Conservation (phyloP, 1,140 invertebrate genomes). For the Dysdera silvatica region DNA sequence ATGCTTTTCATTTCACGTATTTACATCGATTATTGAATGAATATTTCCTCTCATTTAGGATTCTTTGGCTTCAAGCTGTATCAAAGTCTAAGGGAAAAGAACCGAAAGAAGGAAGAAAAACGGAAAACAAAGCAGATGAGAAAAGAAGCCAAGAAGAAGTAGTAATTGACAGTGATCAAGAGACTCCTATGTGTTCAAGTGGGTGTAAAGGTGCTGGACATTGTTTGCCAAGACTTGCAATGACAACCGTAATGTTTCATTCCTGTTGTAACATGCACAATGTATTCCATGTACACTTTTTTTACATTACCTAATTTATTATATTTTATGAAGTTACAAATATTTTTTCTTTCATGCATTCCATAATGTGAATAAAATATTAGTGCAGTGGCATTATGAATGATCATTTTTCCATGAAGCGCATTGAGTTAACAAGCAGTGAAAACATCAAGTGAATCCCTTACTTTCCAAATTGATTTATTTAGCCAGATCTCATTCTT, state of each 20-base stretch:
- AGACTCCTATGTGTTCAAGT: not conserved
- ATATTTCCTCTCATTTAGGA: too few species aligned
- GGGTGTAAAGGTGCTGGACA: conserved; percentile 1
- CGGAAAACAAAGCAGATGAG: conserved; percentile 55
- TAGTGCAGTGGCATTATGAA: too few species aligned
- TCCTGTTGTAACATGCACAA: conserved; percentile 26
- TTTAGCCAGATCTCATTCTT: too few species aligned
- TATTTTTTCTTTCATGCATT: too few species aligned
- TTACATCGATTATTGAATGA: too few species aligned
- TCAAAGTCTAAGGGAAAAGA: conserved; percentile 62
- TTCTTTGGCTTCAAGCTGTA: conserved; percentile 76
- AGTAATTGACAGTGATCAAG: not conserved
- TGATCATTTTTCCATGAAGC: too few species aligned
- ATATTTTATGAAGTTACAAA: too few species aligned
- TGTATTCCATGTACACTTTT: not conserved
- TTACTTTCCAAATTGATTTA: too few species aligned
- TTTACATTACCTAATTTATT: not conserved
- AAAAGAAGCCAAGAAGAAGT: conserved; percentile 40
- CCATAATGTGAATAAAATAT: too few species aligned
- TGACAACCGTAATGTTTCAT: conserved; percentile 7
- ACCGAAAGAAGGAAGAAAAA: conserved; percentile 62
- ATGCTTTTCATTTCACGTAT: too few species aligned
- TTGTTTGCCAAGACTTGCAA: not conserved
- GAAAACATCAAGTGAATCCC: too few species aligned
- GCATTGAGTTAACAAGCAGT: too few species aligned